Conservation (phyloP, 2,797 vertebrate species). For the Allobates femoralis region DNA sequence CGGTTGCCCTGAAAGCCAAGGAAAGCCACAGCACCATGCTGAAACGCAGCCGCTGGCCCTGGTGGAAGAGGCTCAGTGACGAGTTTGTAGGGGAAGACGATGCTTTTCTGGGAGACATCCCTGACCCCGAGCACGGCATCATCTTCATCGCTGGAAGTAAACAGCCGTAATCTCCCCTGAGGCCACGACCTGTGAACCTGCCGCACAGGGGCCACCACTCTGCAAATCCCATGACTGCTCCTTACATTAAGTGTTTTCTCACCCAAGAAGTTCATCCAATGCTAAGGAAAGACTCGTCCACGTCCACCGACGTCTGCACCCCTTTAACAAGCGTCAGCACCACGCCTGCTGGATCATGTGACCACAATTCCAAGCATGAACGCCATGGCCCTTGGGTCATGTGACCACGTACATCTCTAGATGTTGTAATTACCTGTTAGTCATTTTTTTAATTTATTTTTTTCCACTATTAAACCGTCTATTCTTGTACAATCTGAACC, state of each 20-base stretch:
- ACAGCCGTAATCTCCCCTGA: neutral
- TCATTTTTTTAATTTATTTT: slow-evolving; percentile 28
- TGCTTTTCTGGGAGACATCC: slow-evolving; percentile 71
- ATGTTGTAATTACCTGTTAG: too few species aligned
- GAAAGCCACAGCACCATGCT: slow-evolving; percentile 83
- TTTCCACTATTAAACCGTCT: slow-evolving; percentile 11
- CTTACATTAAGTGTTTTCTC: neutral
- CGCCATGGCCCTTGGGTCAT: too few species aligned
- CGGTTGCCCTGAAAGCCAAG: slow-evolving; percentile 81
- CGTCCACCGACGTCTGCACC: too few species aligned
- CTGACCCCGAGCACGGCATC: slow-evolving; percentile 79
- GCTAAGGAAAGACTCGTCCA: too few species aligned
- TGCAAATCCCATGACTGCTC: neutral
- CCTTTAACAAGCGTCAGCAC: too few species aligned
- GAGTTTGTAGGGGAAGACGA: slow-evolving; percentile 70
- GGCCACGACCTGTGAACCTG: too few species aligned
- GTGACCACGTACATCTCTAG: too few species aligned
- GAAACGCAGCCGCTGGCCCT: slow-evolving; percentile 80
- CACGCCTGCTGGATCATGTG: too few species aligned
- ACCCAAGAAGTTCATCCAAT: neutral
- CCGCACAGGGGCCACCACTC: neutral
- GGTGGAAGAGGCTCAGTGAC: slow-evolving; percentile 89
- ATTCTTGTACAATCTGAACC: neutral
- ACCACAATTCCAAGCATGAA: too few species aligned
- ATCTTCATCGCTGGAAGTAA: slow-evolving; percentile 80